A percentile compares a stretch with the other conserved stretches of the same genome.
phyloP scores from a whole-genome alignment of 2,797 vertebrate species.

The Hydrocynus forskahlii region DNA sequence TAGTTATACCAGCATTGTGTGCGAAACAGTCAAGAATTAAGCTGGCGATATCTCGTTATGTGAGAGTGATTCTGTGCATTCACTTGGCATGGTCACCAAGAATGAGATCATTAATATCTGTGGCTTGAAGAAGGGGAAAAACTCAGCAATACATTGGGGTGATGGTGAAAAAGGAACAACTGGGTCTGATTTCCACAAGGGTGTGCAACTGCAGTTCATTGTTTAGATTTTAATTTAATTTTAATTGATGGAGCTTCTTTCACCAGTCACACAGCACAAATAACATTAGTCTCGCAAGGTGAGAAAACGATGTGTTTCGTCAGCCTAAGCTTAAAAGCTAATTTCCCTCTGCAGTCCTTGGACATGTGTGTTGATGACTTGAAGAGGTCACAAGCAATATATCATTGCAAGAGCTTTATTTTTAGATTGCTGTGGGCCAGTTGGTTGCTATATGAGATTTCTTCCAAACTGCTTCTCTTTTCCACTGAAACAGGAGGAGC shows the following conservation, averaged over 20 bases:
- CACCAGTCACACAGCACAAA: conserved; percentile 20
- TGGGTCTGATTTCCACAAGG: background rate
- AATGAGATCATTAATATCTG: conserved; percentile 7
- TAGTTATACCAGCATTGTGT: background rate
- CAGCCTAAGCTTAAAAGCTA: conserved; percentile 15
- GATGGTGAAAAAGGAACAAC: background rate
- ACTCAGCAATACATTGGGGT: background rate
- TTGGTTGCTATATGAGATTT: background rate
- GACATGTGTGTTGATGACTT: conserved; percentile 12
- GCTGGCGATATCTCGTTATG: too few species aligned
- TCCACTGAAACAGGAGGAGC: background rate
- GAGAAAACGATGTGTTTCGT: conserved; percentile 31
- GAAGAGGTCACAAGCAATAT: conserved; percentile 2
- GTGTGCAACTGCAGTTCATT: conserved; percentile 33
- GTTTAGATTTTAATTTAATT: conserved; percentile 43
- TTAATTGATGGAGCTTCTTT: conserved; percentile 28
- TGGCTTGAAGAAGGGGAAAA: background rate
- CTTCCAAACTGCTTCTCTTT: background rate
- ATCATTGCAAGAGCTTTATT: conserved; percentile 4
- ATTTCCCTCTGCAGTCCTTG: conserved; percentile 25
- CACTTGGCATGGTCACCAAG: background rate
- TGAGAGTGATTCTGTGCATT: too few species aligned
- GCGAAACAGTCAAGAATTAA: too few species aligned
- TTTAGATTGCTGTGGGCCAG: background rate
- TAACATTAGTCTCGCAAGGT: conserved; percentile 40